Conservation (phyloP, 2,113 vertebrate species). For the Larimichthys crocea region DNA sequence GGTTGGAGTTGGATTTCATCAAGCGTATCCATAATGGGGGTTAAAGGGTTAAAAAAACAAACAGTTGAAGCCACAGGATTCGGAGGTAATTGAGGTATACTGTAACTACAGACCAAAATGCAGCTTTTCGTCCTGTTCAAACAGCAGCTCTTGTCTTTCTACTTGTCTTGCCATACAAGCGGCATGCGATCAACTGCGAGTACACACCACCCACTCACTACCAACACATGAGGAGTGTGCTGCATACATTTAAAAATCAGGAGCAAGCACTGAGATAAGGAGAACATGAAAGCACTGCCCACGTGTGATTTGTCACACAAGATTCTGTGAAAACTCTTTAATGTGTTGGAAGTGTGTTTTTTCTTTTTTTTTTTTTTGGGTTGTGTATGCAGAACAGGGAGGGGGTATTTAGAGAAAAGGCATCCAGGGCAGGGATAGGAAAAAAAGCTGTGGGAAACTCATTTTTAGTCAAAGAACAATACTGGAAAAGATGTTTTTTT, state of each 20-base stretch:
- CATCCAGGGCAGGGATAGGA: conserved; percentile 58
- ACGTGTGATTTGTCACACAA: conserved; percentile 8
- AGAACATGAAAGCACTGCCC: conserved; percentile 5
- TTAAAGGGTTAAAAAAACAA: not conserved
- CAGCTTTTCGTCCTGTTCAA: conserved; percentile 38
- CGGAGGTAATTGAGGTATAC: not conserved
- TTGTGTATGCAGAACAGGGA: conserved; percentile 43
- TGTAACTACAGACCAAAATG: conserved; percentile 31
- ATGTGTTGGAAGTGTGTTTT: conserved; percentile 70
- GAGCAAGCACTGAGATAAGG: conserved; percentile 16
- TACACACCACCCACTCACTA: conserved; percentile 44
- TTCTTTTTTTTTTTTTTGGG: not conserved
- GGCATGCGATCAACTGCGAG: conserved; percentile 65
- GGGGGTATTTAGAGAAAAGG: conserved; percentile 42
- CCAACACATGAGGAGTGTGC: conserved; percentile 58
- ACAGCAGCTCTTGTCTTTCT: conserved; percentile 37
- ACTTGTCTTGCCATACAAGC: conserved; percentile 62
- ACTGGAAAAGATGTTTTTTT: conserved; percentile 18
- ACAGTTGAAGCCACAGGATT: conserved; percentile 66
- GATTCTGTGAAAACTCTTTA: conserved; percentile 10
- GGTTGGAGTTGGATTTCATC: not conserved
- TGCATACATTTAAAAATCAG: conserved; percentile 6
- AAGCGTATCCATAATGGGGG: not conserved
- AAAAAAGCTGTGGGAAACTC: conserved; percentile 28
- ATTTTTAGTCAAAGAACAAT: conserved; percentile 32